Evolutionary conservation across 2,797 vertebrate genomes (phyloP), one percentile per base, ranked within the genome.

Genomic region (Semotilus atromaculatus): DNA sequence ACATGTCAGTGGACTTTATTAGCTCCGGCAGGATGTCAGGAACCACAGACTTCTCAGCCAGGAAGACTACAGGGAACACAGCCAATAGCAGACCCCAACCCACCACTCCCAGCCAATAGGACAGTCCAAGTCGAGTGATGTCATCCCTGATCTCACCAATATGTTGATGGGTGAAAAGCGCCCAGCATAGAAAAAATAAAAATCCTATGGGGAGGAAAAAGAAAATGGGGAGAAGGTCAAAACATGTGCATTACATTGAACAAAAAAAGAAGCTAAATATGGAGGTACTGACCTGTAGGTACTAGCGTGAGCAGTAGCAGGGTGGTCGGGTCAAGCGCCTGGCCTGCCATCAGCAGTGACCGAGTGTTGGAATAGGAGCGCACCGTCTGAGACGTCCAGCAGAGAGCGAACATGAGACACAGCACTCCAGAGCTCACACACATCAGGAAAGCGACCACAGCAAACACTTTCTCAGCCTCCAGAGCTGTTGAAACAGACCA

Each of bases 171-270:
- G 95, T 96, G 89, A 96, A 97, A 71, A 96, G 80, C 8, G 91
- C 91, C 96, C 96, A 96, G 88, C 92, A 91, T 31, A 97, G 88
- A 78, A 95, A 91, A 89, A 95, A 96, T 86, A 96, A 95, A 83
- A 96, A 94, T 72, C 95, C 96, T 96, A 91, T 36, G 2, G 26
- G 68, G 36, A 68, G 14, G 34, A 40, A 58, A 48, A 23, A 67
- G 19, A 19, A 26, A 68, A 38, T 19, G 1, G 26, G 13, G 36
- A 71, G 18, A 38, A 67, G 31, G 55, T 60, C 23, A 80, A 38
- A 86, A 43, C 60, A 43, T 23, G n/a, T 14, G 4, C 6, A 26
- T 45, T 87, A 76, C 26, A 8, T 74, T 4, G 1, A n/a, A n/a
- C 13, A 81, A 48, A 48, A 40, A 60, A 58, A 18, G n/a, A 62